A percentile compares a stretch with the other conserved stretches of the same genome.
Conservation (phyloP, 2,888 invertebrate genomes). For the Brachyopa scutellaris region DNA sequence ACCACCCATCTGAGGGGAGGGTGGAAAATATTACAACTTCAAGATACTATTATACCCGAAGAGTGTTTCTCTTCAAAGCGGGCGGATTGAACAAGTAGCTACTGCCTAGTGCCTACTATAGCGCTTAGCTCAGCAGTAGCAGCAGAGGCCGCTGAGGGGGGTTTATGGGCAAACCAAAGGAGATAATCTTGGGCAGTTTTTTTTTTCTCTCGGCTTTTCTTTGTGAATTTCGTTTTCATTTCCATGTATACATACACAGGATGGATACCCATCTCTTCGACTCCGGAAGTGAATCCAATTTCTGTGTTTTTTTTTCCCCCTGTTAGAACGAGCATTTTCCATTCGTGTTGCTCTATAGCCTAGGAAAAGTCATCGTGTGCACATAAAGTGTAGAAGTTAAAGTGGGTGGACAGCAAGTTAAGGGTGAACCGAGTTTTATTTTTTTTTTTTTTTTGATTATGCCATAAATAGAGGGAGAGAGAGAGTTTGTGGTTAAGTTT, state of each 20-base stretch:
- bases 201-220: no score
- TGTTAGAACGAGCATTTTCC: no score
- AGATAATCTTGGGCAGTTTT: constrained; percentile 70
- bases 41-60: constrained; percentile 33
- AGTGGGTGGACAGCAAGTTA: constrained; percentile 66
- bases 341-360: constrained; percentile 34
- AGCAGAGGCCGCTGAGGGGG: constrained; percentile 21
- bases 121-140: constrained; percentile 41
- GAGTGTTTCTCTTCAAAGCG: constrained; percentile 44
- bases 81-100: constrained; percentile 47
- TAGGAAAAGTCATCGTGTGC: constrained; percentile 60
- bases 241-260: constrained; percentile 66
- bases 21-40: neutral
- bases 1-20: constrained; percentile 18
- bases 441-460: constrained; percentile 62
- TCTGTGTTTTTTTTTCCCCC: constrained; percentile 21
- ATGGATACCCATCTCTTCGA: constrained; percentile 25
- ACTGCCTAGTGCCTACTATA: constrained; percentile 38
- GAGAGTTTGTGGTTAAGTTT: constrained; percentile 66
- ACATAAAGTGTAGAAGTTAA: constrained; percentile 55
- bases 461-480: constrained; percentile 68
- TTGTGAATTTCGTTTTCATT: constrained; percentile 70
- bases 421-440: constrained; percentile 31
- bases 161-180: constrained; percentile 20
- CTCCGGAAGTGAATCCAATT: constrained; percentile 66